Evolutionary conservation across 2,797 vertebrate genomes (phyloP), one percentile per base, ranked within the genome.

Genomic region (Tangara arthus): DNA sequence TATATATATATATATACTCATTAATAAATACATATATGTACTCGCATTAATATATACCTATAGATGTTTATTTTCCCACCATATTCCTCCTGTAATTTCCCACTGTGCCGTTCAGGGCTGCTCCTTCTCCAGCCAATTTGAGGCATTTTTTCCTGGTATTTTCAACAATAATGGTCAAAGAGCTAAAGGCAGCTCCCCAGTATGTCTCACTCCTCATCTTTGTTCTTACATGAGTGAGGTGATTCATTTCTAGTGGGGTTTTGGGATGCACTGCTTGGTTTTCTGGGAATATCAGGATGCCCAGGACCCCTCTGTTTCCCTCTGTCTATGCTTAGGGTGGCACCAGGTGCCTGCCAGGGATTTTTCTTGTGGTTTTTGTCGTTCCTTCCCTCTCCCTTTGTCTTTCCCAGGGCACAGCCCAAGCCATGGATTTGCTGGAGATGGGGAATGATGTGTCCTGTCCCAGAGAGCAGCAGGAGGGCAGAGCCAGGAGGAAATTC

Each of bases 211-310:
- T 19, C 68, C 2, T 32, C 12, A 8, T 35, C n/a, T 3, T 49
- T 14, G 6, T 37, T 56, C 46, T 30, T 2, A 2, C 63, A 8
- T 3, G 53, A 50, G 5, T 14, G 37, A 44, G 27, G 18, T 5
- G 4, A 27, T 24, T 46, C 15, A 0, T 9, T 49, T 8, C 64
- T 57, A 46, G 15, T 2, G 6, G 32, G 37, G 22, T 7, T 23
- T 49, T 16, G 8, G 42, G 15, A 1, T 4, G 21, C 16, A 3
- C 0, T 5, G 2, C 30, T 44, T 8, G 41, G 16, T 15, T 16
- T 78, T 55, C 12, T 0, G 3, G 23, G 46, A 27, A n/a, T 16
- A 21, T 16, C 20, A 3, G 59, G n/a, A 3, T 41, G 39, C 63
- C 27, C 10, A 1, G 32, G 28, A 23, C 10, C 24, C 11, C 4